A percentile compares a stretch with the other conserved stretches of the same genome.
phyloP scores from a whole-genome alignment of 2,888 invertebrate genomes.

The Antheraea assamensis region DNA sequence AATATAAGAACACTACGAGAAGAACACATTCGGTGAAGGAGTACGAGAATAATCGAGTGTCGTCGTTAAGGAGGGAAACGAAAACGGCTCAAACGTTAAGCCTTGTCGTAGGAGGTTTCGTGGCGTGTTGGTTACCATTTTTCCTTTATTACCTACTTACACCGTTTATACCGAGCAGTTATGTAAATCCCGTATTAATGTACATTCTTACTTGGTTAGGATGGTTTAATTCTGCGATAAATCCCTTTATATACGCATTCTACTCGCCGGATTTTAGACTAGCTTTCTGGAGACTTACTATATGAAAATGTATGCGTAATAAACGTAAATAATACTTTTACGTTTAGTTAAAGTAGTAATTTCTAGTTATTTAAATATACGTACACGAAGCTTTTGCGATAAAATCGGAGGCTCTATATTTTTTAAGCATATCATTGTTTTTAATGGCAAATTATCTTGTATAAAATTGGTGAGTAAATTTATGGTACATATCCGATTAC shows the following conservation, averaged over 20 bases:
- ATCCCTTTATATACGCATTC: constrained; percentile 95
- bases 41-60: constrained; percentile 84
- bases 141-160: constrained; percentile 91
- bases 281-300: constrained; percentile 92
- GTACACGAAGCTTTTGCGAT: background rate
- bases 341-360: background rate
- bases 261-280: constrained; percentile 93
- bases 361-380: background rate
- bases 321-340: constrained; percentile 46
- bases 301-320: constrained; percentile 83
- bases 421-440: background rate
- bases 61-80: constrained; percentile 88
- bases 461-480: background rate
- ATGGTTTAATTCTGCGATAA: constrained; percentile 95
- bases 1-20: constrained; percentile 68
- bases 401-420: background rate
- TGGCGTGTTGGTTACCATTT: constrained; percentile 94
- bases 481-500: background rate
- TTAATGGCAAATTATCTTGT: background rate
- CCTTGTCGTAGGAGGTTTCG: constrained; percentile 93
- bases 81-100: constrained; percentile 94
- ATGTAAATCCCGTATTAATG: constrained; percentile 85
- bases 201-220: constrained; percentile 92
- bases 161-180: constrained; percentile 86
- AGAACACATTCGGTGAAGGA: constrained; percentile 81